These are phyloP conservation scores for Thamnophis sirtalis DNA, from an alignment of 2,113 vertebrate species.

Conservation along the genomic window DNA sequence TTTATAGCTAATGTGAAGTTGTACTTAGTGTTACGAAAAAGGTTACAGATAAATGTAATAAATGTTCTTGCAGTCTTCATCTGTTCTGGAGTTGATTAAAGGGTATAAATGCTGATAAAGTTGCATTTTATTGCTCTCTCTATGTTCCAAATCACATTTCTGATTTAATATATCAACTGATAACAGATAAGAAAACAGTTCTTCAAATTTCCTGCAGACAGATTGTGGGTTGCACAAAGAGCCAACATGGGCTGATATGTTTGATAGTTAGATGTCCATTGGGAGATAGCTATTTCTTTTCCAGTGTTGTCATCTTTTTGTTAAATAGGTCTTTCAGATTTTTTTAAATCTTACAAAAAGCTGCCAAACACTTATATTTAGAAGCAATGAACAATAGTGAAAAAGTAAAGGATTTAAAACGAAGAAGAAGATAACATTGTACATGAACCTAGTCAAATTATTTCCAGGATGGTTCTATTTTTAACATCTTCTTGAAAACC, in stretches of 20 bases:
- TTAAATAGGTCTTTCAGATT: background rate
- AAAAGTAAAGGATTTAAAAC: background rate
- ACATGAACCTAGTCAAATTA: background rate
- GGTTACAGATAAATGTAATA: constrained; percentile 15
- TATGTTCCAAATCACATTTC: background rate
- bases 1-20: constrained; percentile 39
- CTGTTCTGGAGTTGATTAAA: background rate
- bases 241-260: background rate
- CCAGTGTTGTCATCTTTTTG: background rate
- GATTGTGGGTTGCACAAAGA: background rate
- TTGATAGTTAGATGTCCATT: background rate
- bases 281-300: background rate
- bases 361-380: background rate
- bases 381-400: background rate
- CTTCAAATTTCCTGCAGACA: background rate
- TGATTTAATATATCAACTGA: background rate
- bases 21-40: constrained; percentile 26
- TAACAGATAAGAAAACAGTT: background rate
- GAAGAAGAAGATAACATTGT: background rate
- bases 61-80: background rate
- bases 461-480: background rate
- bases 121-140: constrained; percentile 5
- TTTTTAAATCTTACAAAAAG: background rate
- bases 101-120: constrained; percentile 4
- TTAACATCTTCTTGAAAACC: background rate